Conservation (phyloP, 2,888 invertebrate genomes). For the Merodon equestris region DNA sequence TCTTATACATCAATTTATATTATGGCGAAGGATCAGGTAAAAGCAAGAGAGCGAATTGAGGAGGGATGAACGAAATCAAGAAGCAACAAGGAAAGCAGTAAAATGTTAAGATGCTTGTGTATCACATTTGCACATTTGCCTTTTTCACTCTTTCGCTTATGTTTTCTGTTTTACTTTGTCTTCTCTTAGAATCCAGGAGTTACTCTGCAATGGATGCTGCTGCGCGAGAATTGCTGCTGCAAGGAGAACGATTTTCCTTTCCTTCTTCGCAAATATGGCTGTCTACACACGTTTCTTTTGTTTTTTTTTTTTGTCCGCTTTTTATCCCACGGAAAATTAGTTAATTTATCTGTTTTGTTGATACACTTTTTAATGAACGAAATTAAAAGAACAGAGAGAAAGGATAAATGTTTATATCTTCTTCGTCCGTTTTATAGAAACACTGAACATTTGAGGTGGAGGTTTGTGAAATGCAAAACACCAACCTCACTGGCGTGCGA, state of each 20-base stretch:
- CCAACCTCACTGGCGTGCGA: slow-evolving; percentile 66
- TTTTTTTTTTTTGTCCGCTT: not conserved
- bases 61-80: slow-evolving; percentile 38
- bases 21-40: slow-evolving; percentile 36
- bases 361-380: too few relatives aligned
- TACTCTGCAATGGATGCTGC: slow-evolving; percentile 48
- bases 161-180: slow-evolving; percentile 5
- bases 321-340: not conserved
- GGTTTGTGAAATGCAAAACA: slow-evolving; percentile 38
- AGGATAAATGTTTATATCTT: slow-evolving; percentile 16
- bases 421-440: slow-evolving; percentile 44
- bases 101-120: slow-evolving; percentile 51
- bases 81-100: slow-evolving; percentile 14
- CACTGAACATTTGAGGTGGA: slow-evolving; percentile 61
- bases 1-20: slow-evolving; percentile 45
- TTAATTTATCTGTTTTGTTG: not conserved
- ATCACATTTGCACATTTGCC: slow-evolving; percentile 13
- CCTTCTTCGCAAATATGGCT: slow-evolving; percentile 55
- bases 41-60: slow-evolving; percentile 14
- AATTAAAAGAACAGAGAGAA: too few relatives aligned
- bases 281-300: slow-evolving; percentile 39
- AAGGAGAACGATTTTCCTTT: slow-evolving; percentile 25
- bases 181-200: slow-evolving; percentile 29
- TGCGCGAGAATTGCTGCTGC: slow-evolving; percentile 63
- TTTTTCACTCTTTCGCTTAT: slow-evolving; percentile 38